A percentile compares a stretch with the other conserved stretches of the same genome.
phyloP scores from a whole-genome alignment of 2,888 invertebrate species.

The Stenoptilia bipunctidactyla region DNA sequence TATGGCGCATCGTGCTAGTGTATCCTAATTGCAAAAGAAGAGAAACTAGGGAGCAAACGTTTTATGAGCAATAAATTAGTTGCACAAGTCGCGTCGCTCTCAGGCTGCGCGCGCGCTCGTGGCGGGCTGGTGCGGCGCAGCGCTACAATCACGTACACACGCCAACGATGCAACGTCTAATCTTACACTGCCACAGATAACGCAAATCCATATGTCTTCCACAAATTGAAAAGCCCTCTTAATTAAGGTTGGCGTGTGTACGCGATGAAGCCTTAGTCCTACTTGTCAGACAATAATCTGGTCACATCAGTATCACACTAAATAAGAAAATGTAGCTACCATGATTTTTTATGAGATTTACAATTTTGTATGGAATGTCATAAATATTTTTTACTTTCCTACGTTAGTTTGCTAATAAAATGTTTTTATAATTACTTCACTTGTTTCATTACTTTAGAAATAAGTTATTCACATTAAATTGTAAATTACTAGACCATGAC shows the following conservation, averaged over 20 bases:
- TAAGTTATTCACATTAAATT: not conserved
- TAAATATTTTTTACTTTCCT: slow-evolving; percentile 68
- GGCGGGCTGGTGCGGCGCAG: not conserved
- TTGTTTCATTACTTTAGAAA: slow-evolving; percentile 9
- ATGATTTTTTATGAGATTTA: slow-evolving; percentile 56
- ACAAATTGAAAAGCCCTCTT: too few species aligned
- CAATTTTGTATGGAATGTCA: slow-evolving; percentile 65
- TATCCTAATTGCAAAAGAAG: not conserved
- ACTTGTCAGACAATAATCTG: slow-evolving; percentile 13
- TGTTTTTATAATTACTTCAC: slow-evolving; percentile 51
- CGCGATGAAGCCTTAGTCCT: not conserved
- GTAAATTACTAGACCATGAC: not conserved
- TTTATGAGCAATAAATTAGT: not conserved
- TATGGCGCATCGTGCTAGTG: too few species aligned
- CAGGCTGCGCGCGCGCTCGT: not conserved
- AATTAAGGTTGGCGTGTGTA: not conserved
- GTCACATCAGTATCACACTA: slow-evolving; percentile 31
- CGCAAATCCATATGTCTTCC: too few species aligned
- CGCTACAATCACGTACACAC: not conserved
- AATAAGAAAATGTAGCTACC: slow-evolving; percentile 42
- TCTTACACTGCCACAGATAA: too few species aligned
- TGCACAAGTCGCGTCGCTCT: not conserved
- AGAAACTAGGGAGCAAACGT: not conserved
- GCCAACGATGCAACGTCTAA: not conserved
- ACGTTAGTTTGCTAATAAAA: slow-evolving; percentile 71